Evolutionary conservation across 2,888 invertebrate genomes (phyloP).

Genomic region (Torymus tubicola): DNA sequence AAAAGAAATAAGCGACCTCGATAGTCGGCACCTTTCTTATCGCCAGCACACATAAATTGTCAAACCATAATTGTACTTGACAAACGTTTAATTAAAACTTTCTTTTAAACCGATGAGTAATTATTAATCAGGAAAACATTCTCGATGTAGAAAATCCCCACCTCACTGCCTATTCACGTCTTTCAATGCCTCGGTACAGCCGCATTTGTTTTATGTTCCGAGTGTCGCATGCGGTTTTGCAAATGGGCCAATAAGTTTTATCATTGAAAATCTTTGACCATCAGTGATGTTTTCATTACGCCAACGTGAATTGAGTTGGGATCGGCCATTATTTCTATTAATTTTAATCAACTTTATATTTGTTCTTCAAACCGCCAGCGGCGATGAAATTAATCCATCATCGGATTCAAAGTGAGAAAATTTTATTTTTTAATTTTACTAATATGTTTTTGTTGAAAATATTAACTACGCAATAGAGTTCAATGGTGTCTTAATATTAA

Average conservation of each 20-base stretch:
- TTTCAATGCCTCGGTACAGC: conserved; percentile 9
- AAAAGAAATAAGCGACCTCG: conserved; percentile 31
- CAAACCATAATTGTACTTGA: conserved; percentile 56
- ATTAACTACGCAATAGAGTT: too few relatives aligned
- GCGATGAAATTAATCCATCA: not conserved
- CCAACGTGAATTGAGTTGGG: conserved; percentile 42
- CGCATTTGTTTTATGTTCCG: conserved; percentile 19
- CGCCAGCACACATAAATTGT: conserved; percentile 61
- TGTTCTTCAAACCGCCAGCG: not conserved
- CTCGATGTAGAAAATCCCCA: conserved; percentile 55
- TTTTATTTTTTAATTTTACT: too few relatives aligned
- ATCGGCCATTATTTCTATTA: conserved; percentile 14
- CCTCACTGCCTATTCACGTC: conserved; percentile 14
- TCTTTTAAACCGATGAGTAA: conserved; percentile 60
- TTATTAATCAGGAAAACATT: conserved; percentile 59
- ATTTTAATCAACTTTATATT: conserved; percentile 11
- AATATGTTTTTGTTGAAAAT: too few relatives aligned
- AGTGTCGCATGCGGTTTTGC: conserved; percentile 10
- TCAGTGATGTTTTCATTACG: conserved; percentile 56
- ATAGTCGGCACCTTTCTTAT: conserved; percentile 26
- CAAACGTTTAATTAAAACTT: conserved; percentile 66
- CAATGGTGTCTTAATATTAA: too few relatives aligned
- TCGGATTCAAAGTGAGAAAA: too few relatives aligned
- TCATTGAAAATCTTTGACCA: conserved; percentile 28
- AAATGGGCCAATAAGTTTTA: conserved; percentile 52